phyloP scores from a whole-genome alignment of 1,140 invertebrate species.

The Homarus americanus region DNA sequence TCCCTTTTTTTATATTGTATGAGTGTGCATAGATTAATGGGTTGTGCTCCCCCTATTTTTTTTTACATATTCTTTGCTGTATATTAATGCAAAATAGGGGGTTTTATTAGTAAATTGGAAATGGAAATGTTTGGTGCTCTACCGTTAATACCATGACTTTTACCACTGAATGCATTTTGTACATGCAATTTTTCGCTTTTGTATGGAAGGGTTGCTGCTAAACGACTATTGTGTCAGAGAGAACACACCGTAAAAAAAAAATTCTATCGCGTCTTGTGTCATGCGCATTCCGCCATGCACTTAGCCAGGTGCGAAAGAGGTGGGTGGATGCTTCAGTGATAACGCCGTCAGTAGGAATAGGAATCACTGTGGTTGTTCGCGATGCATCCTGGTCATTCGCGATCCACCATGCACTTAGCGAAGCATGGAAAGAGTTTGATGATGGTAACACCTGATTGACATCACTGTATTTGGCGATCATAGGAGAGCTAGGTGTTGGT shows the following conservation, averaged over 20 bases:
- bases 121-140: slow-evolving; percentile 44
- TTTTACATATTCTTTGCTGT: slow-evolving; percentile 51
- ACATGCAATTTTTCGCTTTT: slow-evolving; percentile 62
- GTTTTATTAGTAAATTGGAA: slow-evolving; percentile 59
- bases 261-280: not conserved
- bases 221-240: slow-evolving; percentile 56
- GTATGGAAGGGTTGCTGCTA: slow-evolving; percentile 50
- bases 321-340: too few relatives aligned
- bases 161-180: slow-evolving; percentile 63
- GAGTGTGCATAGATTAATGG: slow-evolving; percentile 67
- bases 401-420: too few relatives aligned
- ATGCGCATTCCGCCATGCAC: not conserved
- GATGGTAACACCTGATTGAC: too few relatives aligned
- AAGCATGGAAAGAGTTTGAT: too few relatives aligned
- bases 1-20: slow-evolving; percentile 54
- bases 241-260: slow-evolving; percentile 18
- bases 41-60: slow-evolving; percentile 6
- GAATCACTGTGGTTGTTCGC: too few relatives aligned
- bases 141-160: slow-evolving; percentile 52
- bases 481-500: too few relatives aligned
- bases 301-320: too few relatives aligned
- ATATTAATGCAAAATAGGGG: slow-evolving; percentile 54
- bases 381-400: too few relatives aligned
- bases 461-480: too few relatives aligned
- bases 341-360: too few relatives aligned